phyloP scores from a whole-genome alignment of 64 coral and sea anemone species.

The Montipora capricornis region DNA sequence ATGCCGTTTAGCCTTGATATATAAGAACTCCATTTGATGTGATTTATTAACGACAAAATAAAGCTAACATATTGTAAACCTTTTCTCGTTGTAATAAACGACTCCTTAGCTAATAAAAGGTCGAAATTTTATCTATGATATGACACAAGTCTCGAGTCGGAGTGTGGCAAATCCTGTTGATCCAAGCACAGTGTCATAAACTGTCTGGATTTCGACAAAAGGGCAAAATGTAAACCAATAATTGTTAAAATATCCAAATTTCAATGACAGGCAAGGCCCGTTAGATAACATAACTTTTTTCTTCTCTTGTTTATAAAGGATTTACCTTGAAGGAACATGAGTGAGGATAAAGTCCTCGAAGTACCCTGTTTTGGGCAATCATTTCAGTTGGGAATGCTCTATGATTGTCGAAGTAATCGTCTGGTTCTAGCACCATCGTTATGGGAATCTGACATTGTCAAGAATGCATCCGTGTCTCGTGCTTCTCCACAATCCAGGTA shows the following conservation, averaged over 20 bases:
- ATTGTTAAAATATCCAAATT: neutral
- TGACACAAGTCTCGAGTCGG: too few species aligned
- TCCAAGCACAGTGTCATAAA: too few species aligned
- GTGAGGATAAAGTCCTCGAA: neutral
- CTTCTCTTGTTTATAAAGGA: neutral
- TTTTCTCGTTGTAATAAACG: too few species aligned
- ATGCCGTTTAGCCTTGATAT: too few species aligned
- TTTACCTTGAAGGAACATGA: neutral
- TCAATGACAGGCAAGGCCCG: neutral
- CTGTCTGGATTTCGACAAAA: too few species aligned
- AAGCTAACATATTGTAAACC: too few species aligned
- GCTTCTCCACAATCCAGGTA: neutral
- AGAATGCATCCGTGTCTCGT: neutral
- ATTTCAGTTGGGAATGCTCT: conserved; percentile 23
- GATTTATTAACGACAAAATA: too few species aligned
- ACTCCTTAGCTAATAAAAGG: too few species aligned
- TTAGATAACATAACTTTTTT: neutral
- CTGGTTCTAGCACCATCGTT: neutral
- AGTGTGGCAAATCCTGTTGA: too few species aligned
- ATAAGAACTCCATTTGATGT: too few species aligned
- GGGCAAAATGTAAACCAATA: too few species aligned
- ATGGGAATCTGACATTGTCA: neutral
- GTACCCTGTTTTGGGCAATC: neutral
- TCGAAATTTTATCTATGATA: too few species aligned
- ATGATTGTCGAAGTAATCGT: neutral